A percentile compares a stretch with the other conserved stretches of the same genome.
These are phyloP conservation scores for Ispidina picta DNA, from an alignment of 2,797 vertebrate species.

Conservation along the genomic window DNA sequence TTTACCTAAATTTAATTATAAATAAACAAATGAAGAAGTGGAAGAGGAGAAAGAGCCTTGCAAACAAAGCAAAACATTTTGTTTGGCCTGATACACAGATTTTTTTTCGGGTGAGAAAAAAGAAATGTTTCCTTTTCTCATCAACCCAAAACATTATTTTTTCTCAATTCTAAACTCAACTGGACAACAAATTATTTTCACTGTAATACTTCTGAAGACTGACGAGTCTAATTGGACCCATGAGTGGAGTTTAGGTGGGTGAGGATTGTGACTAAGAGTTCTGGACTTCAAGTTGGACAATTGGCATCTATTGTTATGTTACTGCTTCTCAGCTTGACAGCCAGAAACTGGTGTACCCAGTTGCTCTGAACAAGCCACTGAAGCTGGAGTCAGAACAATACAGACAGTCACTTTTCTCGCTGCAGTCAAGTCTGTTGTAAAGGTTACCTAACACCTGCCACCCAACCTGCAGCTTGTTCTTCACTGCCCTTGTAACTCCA, in stretches of 20 bases:
- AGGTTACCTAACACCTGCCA: conserved; percentile 9
- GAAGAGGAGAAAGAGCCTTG: not conserved
- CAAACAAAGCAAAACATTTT: conserved; percentile 23
- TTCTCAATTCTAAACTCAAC: not conserved
- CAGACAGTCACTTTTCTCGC: not conserved
- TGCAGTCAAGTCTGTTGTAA: not conserved
- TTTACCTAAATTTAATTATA: conserved; percentile 49
- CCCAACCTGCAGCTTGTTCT: conserved; percentile 28
- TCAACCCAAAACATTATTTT: not conserved
- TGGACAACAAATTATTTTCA: not conserved
- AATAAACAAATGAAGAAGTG: not conserved
- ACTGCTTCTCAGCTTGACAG: not conserved
- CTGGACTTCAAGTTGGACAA: not conserved
- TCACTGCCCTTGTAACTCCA: not conserved
- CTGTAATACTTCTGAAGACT: not conserved
- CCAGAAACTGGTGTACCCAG: not conserved
- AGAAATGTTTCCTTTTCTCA: conserved; percentile 9
- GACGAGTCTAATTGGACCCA: not conserved
- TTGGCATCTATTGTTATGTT: not conserved
- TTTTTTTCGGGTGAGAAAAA: not conserved
- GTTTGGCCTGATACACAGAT: not conserved
- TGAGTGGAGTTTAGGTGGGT: not conserved
- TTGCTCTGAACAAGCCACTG: not conserved
- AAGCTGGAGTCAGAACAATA: not conserved
- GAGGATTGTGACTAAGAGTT: not conserved